These are phyloP conservation scores for Aphidius colemani DNA, from an alignment of 2,888 invertebrate genomes.

Conservation along the genomic window DNA sequence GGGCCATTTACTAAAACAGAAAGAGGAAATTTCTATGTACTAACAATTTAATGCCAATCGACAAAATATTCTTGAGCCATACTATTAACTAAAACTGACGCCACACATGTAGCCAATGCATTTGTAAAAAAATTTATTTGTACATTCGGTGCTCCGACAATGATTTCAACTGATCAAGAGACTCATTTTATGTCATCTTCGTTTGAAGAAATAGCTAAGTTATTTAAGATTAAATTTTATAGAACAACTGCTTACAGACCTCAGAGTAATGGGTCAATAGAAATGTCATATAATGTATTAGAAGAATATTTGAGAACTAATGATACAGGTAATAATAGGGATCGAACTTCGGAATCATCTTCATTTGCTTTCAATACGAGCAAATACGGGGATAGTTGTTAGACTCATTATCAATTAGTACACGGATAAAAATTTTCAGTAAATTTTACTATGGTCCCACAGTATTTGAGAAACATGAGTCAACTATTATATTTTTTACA, in stretches of 20 bases:
- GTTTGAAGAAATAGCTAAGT: slow-evolving; percentile 24
- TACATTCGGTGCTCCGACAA: slow-evolving; percentile 24
- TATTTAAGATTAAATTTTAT: slow-evolving; percentile 19
- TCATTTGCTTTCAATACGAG: slow-evolving; percentile 33
- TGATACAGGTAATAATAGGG: slow-evolving; percentile 28
- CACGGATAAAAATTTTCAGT: too few relatives aligned
- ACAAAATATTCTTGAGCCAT: slow-evolving; percentile 30
- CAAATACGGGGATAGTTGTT: slow-evolving; percentile 29
- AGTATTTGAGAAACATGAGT: too few relatives aligned
- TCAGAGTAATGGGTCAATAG: slow-evolving; percentile 30
- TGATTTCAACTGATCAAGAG: slow-evolving; percentile 27
- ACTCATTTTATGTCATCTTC: slow-evolving; percentile 26
- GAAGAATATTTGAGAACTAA: slow-evolving; percentile 27
- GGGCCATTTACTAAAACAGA: slow-evolving; percentile 18
- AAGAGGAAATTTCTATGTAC: slow-evolving; percentile 17
- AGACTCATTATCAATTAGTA: slow-evolving; percentile 32
- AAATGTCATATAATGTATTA: slow-evolving; percentile 32
- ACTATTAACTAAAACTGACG: slow-evolving; percentile 6
- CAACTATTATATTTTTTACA: too few relatives aligned
- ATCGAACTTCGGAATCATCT: slow-evolving; percentile 26
- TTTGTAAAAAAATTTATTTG: slow-evolving; percentile 21
- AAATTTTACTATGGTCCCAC: too few relatives aligned
- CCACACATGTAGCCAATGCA: slow-evolving; percentile 21
- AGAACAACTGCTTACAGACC: slow-evolving; percentile 28
- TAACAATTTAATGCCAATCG: slow-evolving; percentile 26